Evolutionary conservation across 2,797 vertebrate species (phyloP), one percentile per base, ranked within the genome.

Genomic region (Limnodromus scolopaceus): DNA sequence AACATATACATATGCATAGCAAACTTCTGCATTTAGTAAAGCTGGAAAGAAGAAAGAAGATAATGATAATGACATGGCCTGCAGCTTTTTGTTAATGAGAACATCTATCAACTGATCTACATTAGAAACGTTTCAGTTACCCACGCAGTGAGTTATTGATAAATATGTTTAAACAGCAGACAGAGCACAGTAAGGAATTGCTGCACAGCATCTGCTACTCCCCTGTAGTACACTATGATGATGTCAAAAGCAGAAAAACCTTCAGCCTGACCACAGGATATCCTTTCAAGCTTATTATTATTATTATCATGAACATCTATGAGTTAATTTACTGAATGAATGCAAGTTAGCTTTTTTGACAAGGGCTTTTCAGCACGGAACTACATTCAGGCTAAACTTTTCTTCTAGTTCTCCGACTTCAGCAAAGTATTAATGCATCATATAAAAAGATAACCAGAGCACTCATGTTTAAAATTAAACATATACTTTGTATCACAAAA

Each of bases 51-150:
- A 84, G 48, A 89, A 77, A 63, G 39, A 74, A 9, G 38, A 71
- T 79, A 7, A 69, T 83, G 53, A 91, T 88, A 90, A 91, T 70
- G 51, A 61, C 49, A 72, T 34, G 23, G 46, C 94, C 92, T 80
- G 39, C 30, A 93, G 84, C 30, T 89, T 92, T 85, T 82, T 86
- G 16, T 81, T 90, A 94, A 86, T 81, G 64, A 88, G 25, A 90
- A 45, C 43, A 90, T 86, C 57, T 81, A 90, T 93, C 76, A 88
- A 9, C 51, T 70, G 61, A 74, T 85, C 39, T 78, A 68, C 36
- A 10, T 61, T 22, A 92, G 60, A 80, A 92, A 87, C 49, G 45
- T 86, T 88, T 66, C 25, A 43, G 53, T 89, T 78, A 74, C 46
- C n/a, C 65, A 43, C 71, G 34, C 7, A 78, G 53, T n/a, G 53